phyloP scores from a whole-genome alignment of 2,888 invertebrate genomes.

The Neoaliturus tenellus region DNA sequence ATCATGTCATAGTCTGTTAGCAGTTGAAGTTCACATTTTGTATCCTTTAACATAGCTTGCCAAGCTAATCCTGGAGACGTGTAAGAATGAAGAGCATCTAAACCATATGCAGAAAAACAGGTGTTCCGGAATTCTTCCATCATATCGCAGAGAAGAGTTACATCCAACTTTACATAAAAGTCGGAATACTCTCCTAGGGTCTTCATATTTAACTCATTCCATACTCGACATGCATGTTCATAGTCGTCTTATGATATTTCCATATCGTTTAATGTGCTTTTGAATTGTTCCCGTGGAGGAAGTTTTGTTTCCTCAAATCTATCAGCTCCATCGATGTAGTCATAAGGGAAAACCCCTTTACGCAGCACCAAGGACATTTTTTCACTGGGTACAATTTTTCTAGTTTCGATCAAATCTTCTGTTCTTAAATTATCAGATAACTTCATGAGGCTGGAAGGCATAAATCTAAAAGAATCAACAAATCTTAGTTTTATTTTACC shows the following conservation, averaged over 20 bases:
- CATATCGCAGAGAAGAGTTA: constrained; percentile 58
- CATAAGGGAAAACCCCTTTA: constrained; percentile 63
- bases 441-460: not conserved
- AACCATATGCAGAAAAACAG: constrained; percentile 29
- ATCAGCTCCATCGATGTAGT: constrained; percentile 60
- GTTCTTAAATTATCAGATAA: not conserved
- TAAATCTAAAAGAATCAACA: constrained; percentile 15
- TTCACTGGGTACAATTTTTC: not conserved
- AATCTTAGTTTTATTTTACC: constrained; percentile 40
- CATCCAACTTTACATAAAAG: constrained; percentile 55
- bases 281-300: constrained; percentile 66
- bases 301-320: constrained; percentile 61
- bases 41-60: constrained; percentile 55
- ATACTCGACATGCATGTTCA: constrained; percentile 69
- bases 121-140: constrained; percentile 58
- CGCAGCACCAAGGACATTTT: constrained; percentile 34
- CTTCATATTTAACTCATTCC: constrained; percentile 68
- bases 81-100: constrained; percentile 57
- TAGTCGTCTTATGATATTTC: constrained; percentile 67
- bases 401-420: not conserved
- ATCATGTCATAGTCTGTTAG: constrained; percentile 58
- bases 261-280: constrained; percentile 64
- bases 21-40: constrained; percentile 55
- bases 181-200: constrained; percentile 69
- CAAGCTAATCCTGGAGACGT: constrained; percentile 57